Evolutionary conservation across 2,113 vertebrate species (phyloP).

Genomic region (Psilopsiagon aurifrons): DNA sequence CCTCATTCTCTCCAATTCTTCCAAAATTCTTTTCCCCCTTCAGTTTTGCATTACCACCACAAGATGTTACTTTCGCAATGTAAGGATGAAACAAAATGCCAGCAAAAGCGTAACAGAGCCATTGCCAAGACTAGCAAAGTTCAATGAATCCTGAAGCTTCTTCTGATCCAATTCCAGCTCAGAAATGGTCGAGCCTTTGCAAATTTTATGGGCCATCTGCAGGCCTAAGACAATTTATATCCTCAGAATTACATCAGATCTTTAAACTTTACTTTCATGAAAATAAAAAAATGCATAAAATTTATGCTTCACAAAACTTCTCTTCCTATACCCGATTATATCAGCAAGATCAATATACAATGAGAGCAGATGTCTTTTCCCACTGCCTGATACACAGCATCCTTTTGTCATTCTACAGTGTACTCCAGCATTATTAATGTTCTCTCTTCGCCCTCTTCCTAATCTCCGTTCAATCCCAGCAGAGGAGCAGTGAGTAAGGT

Average conservation of each 20-base stretch:
- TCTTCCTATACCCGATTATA: background rate
- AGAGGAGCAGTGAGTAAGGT: background rate
- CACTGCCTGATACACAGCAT: background rate
- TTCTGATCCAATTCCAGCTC: slow-evolving; percentile 12
- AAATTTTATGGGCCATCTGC: slow-evolving; percentile 4
- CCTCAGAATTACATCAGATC: background rate
- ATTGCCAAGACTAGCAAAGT: background rate
- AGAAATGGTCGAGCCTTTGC: background rate
- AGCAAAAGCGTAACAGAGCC: background rate
- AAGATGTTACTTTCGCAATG: background rate
- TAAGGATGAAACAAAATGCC: background rate
- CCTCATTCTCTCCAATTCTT: background rate
- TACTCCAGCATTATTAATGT: background rate
- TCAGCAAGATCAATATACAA: background rate
- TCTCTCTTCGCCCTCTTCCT: background rate
- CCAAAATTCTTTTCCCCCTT: background rate
- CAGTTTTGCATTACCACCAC: background rate
- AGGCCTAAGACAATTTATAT: slow-evolving; percentile 5
- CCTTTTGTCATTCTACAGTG: background rate
- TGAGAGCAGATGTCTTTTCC: background rate
- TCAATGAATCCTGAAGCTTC: slow-evolving; percentile 4
- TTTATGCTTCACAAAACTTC: background rate
- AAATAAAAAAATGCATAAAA: background rate
- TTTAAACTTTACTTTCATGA: background rate
- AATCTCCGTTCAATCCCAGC: background rate